Evolutionary conservation across 2,113 vertebrate genomes (phyloP).

Genomic region (Hippocampus abdominalis): DNA sequence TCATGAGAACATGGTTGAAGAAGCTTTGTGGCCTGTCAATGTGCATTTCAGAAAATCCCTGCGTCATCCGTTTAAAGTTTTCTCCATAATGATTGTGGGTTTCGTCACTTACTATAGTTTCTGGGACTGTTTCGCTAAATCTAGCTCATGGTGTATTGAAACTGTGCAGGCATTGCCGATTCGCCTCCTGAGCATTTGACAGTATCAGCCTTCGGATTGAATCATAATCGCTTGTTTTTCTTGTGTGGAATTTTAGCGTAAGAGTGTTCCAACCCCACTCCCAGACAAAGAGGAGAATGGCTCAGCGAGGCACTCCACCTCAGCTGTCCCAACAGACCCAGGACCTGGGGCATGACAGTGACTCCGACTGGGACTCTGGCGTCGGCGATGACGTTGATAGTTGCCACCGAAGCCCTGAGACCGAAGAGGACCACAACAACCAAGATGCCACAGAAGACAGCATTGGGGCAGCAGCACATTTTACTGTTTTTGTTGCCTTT

Average conservation of each 20-base stretch:
- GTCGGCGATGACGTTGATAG: conserved; percentile 75
- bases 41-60: too few relatives aligned
- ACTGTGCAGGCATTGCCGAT: not conserved
- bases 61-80: too few relatives aligned
- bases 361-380: conserved; percentile 84
- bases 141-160: too few relatives aligned
- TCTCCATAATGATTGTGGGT: too few relatives aligned
- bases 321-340: conserved; percentile 71
- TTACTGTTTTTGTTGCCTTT: conserved; percentile 89
- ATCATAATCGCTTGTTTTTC: not conserved
- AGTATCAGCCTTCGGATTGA: not conserved
- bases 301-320: conserved; percentile 45
- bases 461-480: conserved; percentile 54
- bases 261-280: conserved; percentile 53
- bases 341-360: conserved; percentile 69
- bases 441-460: conserved; percentile 22
- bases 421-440: conserved; percentile 24
- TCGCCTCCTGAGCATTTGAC: not conserved
- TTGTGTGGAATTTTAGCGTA: conserved; percentile 45
- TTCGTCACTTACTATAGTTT: too few relatives aligned
- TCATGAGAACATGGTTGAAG: too few relatives aligned
- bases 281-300: conserved; percentile 66
- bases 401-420: conserved; percentile 48
- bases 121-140: too few relatives aligned
- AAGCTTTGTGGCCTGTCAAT: too few relatives aligned